Conservation (phyloP, 2,888 invertebrate species). For the Nemotelus nigrinus region DNA sequence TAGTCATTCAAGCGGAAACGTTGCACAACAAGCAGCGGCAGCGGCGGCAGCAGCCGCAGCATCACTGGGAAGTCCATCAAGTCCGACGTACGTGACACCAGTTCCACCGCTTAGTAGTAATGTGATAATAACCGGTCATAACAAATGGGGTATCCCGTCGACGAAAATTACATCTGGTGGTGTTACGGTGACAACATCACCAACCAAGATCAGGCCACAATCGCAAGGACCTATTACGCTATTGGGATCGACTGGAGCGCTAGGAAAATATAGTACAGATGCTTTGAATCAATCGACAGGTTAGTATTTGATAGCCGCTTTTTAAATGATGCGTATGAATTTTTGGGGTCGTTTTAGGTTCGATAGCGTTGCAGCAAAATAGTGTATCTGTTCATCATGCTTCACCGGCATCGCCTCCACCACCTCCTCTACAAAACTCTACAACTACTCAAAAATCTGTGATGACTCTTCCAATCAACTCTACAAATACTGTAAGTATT, state of each 20-base stretch:
- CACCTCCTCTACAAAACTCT: slow-evolving; percentile 57
- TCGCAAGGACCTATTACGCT: slow-evolving; percentile 68
- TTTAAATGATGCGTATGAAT: background rate
- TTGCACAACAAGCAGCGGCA: slow-evolving; percentile 57
- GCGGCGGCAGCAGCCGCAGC: slow-evolving; percentile 55
- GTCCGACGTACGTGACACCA: slow-evolving; percentile 61
- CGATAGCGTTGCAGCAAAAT: slow-evolving; percentile 62
- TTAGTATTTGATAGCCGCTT: slow-evolving; percentile 19
- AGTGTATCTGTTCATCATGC: slow-evolving; percentile 64
- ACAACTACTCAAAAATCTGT: slow-evolving; percentile 62
- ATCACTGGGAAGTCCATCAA: slow-evolving; percentile 54
- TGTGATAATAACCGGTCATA: slow-evolving; percentile 67
- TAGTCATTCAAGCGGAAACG: slow-evolving; percentile 60
- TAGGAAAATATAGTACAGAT: slow-evolving; percentile 63
- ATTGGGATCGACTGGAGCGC: slow-evolving; percentile 62
- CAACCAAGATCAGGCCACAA: slow-evolving; percentile 66
- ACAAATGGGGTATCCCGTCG: slow-evolving; percentile 67
- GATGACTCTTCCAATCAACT: slow-evolving; percentile 63
- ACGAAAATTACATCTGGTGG: slow-evolving; percentile 67
- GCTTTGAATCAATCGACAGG: slow-evolving; percentile 65
- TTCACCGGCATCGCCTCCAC: slow-evolving; percentile 61
- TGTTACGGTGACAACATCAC: slow-evolving; percentile 73
- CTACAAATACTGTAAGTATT: slow-evolving; percentile 51
- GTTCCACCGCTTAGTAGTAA: slow-evolving; percentile 66
- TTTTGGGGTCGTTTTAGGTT: slow-evolving; percentile 53